Evolutionary conservation across 2,888 invertebrate genomes (phyloP), one percentile per base, ranked within the genome.

Genomic region (Athalia cordata): DNA sequence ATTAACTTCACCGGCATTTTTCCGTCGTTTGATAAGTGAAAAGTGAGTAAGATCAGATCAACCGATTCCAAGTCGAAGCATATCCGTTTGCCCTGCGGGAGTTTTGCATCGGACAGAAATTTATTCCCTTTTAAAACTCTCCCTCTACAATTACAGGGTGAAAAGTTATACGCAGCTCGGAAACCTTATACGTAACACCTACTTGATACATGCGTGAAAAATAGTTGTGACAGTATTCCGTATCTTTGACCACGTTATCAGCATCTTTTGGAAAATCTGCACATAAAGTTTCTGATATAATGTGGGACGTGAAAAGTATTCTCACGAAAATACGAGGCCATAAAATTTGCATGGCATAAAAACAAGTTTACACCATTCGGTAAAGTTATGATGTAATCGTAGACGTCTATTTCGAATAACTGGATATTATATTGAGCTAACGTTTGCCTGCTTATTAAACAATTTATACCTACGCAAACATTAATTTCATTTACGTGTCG

Each of bases 21-120:
- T 43, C 29, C 29, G 13, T 11, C 67, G 67, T 67, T 67, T 29
- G 52, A 57, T 57, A 57, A 72, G 47, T 59, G 47, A 57, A 57
- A 70, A 47, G 57, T 70, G 45, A 57, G n/a, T 57, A 55, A 13
- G n/a, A 59, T 70, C 13, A 55, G 57, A 72, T 45, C 6, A 45
- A 13, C 29, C 59, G 7, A 9, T 57, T 59, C 15, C 7, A 15
- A 4, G 13, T 6, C 57, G 6, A 7, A 70, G n/a, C 50, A 43
- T 43, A 52, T 68, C 49, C 47, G 11, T n/a, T 47, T 0, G 6
- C 3, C 43, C 29, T 1, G 29, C 29, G 29, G 6, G 64, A 9
- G 8, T 64, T 47, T 13, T 49, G 29, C 29, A 55, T 68, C 29
- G 55, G 11, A 68, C 29, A 29, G 11, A 13, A 49, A 55, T 4